Evolutionary conservation across 1,140 invertebrate species (phyloP), one percentile per base, ranked within the genome.

Genomic region (Drosophila asahinai): DNA sequence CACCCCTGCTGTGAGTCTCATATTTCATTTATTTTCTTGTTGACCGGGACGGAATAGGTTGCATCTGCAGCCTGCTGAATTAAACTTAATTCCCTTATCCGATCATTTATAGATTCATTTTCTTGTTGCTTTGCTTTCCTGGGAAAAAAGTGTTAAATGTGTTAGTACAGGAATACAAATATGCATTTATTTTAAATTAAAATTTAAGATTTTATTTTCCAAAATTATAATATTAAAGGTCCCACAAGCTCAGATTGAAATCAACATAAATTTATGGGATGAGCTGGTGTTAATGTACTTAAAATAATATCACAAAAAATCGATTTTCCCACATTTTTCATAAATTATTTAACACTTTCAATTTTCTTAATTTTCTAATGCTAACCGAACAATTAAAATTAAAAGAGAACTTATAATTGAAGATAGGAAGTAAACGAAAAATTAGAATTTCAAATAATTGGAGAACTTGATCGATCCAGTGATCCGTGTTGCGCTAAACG

Each of bases 291-390:
- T 45, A 65, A 72, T 77, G 73, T 82, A 83, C 89, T 91, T 91
- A 91, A 91, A 82, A 91, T 91, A 87, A 91, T 91, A 91, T 91
- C 89, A 91, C 89, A 91, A 81, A 70, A 87, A 91, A 78, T 83
- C 77, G 57, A 74, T 89, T 76, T 75, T 38, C 45, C 47, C 63
- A 58, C 52, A 36, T 55, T 62, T 74, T 22, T 55, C 33, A 30
- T 38, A 55, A 38, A 27, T 40, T 63, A 55, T 54, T 65, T 81
- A 81, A 81, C 78, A 86, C 80, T 83, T 81, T 60, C 27, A 64
- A 66, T 63, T 55, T 47, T 65, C 62, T 75, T 70, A 73, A 80
- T 33, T 60, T n/a, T 59, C 60, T 22, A 55, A 42, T 47, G 49
- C 52, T 55, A 6, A 55, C 30, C 42, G 36, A 48, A 45, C 40